Conservation (phyloP, 2,797 vertebrate species). For the Onychomys leucogaster region DNA sequence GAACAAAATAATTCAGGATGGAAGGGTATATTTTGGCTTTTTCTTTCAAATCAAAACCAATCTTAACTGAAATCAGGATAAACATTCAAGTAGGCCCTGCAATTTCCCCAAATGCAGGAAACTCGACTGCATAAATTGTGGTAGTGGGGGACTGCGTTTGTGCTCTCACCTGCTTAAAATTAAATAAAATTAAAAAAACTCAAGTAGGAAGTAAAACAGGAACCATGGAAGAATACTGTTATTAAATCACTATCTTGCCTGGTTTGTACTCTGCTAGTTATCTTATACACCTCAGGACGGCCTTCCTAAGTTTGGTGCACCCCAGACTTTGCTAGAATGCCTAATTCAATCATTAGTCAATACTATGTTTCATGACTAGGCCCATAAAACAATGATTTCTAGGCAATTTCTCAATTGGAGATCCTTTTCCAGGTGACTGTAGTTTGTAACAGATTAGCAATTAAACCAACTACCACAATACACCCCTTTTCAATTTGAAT, state of each 20-base stretch:
- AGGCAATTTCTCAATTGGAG: neutral
- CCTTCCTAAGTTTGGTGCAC: too few relatives aligned
- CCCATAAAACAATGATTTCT: neutral
- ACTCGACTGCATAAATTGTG: too few relatives aligned
- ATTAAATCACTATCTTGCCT: neutral
- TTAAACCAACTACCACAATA: neutral
- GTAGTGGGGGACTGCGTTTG: too few relatives aligned
- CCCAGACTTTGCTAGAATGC: fast-evolving
- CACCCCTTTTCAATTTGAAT: neutral
- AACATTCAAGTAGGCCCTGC: neutral
- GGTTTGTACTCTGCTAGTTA: neutral
- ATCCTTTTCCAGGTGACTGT: neutral
- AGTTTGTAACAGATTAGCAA: neutral
- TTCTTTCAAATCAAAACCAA: neutral
- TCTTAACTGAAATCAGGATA: neutral
- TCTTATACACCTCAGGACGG: neutral
- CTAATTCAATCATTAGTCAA: neutral
- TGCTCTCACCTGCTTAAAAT: too few relatives aligned
- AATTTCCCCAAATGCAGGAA: too few relatives aligned
- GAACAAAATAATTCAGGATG: neutral
- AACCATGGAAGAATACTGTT: neutral
- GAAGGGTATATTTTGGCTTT: neutral
- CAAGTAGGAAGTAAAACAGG: neutral
- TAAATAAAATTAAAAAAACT: too few relatives aligned
- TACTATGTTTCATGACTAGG: neutral